Percentiles rank a stretch among this genome's conserved stretches.
Evolutionary conservation across 2,797 vertebrate genomes (phyloP).

Genomic region (Microhierax caerulescens): DNA sequence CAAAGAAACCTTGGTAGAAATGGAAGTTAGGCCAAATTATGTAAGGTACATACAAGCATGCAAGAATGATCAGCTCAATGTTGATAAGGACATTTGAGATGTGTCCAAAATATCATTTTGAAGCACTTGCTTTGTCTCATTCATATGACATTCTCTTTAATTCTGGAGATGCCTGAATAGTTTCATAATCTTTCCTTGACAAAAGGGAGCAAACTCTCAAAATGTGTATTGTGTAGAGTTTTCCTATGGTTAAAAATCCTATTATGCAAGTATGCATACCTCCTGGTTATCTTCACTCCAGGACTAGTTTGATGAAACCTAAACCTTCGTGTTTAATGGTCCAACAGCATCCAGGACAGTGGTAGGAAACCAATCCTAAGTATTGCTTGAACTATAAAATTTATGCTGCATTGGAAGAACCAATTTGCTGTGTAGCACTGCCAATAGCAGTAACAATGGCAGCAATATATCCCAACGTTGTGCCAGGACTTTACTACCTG

Average conservation of each 20-base stretch:
- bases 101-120: not conserved
- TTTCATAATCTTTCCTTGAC: not conserved
- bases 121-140: not conserved
- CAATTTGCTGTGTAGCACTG: not conserved
- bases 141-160: not conserved
- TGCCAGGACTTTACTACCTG: not conserved
- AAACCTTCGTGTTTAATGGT: not conserved
- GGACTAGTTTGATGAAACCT: not conserved
- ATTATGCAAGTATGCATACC: not conserved
- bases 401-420: not conserved
- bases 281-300: not conserved
- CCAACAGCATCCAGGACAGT: rapidly evolving
- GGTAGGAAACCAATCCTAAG: not conserved
- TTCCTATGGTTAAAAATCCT: slow-evolving; percentile 26
- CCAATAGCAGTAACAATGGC: not conserved
- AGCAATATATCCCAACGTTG: not conserved
- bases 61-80: not conserved
- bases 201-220: not conserved
- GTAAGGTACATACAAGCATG: not conserved
- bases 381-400: not conserved
- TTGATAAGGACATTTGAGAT: not conserved
- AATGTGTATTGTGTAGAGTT: not conserved
- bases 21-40: not conserved
- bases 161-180: not conserved
- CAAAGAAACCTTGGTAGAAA: not conserved